phyloP scores from a whole-genome alignment of 2,113 vertebrate species.

The Hoplias malabaricus region DNA sequence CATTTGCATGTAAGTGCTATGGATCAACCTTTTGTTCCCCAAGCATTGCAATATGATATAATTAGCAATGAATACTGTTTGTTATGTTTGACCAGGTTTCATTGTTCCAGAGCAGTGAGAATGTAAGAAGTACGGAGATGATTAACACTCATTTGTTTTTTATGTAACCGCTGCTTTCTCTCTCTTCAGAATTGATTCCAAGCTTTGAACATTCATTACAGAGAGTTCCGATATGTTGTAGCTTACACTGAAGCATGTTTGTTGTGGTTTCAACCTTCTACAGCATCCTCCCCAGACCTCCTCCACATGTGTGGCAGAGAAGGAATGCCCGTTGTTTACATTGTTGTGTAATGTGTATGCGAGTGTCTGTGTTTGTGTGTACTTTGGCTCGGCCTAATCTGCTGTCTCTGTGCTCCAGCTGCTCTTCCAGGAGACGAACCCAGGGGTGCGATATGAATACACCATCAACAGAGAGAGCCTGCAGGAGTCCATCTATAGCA shows the following conservation, averaged over 20 bases:
- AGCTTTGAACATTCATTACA: too few species aligned
- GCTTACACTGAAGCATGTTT: not conserved
- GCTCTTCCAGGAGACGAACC: slow-evolving; percentile 92
- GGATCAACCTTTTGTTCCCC: too few species aligned
- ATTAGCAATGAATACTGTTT: too few species aligned
- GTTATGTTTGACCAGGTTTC: too few species aligned
- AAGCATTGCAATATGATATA: too few species aligned
- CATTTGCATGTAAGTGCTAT: too few species aligned
- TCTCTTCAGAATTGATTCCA: too few species aligned
- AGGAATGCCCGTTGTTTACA: slow-evolving; percentile 5
- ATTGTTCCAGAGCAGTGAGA: too few species aligned
- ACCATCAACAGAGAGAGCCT: slow-evolving; percentile 76
- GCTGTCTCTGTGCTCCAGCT: slow-evolving; percentile 72
- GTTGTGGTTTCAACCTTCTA: not conserved
- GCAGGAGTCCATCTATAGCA: slow-evolving; percentile 49
- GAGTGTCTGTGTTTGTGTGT: not conserved
- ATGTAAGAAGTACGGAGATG: too few species aligned
- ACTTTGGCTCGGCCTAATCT: not conserved
- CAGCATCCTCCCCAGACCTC: not conserved
- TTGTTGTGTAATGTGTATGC: not conserved
- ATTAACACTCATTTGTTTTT: too few species aligned
- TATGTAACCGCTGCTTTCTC: too few species aligned
- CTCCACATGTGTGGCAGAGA: not conserved
- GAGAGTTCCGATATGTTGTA: too few species aligned
- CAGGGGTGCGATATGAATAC: slow-evolving; percentile 89